Evolutionary conservation across 2,888 invertebrate species (phyloP).

Genomic region (Scelioninae gen. 1): DNA sequence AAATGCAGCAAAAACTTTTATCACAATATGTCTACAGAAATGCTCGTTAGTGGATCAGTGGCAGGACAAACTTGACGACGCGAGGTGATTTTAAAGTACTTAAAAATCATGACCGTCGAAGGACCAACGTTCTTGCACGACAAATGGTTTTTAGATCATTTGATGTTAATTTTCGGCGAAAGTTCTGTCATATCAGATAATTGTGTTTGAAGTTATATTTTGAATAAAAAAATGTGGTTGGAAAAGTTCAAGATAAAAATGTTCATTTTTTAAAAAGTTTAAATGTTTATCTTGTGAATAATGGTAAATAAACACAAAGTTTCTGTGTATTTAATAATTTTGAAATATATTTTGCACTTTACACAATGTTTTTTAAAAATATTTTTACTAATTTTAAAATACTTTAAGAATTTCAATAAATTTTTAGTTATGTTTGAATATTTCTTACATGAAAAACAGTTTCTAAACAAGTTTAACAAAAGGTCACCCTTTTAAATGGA

Average conservation of each 20-base stretch:
- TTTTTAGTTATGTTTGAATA: too few species aligned
- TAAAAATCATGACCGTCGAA: conserved; percentile 43
- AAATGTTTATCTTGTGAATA: too few species aligned
- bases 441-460: background rate
- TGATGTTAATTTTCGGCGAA: background rate
- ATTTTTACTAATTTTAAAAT: too few species aligned
- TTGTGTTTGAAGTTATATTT: conserved; percentile 1
- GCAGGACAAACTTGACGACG: conserved; percentile 14
- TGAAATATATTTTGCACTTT: too few species aligned
- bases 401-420: too few species aligned
- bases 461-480: background rate
- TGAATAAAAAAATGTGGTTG: background rate
- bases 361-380: too few species aligned
- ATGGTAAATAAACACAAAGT: too few species aligned
- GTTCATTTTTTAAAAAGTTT: too few species aligned
- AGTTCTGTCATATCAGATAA: conserved; percentile 19
- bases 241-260: too few species aligned
- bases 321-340: too few species aligned
- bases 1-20: conserved; percentile 48
- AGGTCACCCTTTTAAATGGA: background rate
- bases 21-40: conserved; percentile 45
- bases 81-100: conserved; percentile 41
- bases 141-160: conserved; percentile 42
- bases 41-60: conserved; percentile 33
- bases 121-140: conserved; percentile 5